Base-by-base conservation (phyloP, 2,797 vertebrate species). In the Luscinia megarhynchos region DNA sequence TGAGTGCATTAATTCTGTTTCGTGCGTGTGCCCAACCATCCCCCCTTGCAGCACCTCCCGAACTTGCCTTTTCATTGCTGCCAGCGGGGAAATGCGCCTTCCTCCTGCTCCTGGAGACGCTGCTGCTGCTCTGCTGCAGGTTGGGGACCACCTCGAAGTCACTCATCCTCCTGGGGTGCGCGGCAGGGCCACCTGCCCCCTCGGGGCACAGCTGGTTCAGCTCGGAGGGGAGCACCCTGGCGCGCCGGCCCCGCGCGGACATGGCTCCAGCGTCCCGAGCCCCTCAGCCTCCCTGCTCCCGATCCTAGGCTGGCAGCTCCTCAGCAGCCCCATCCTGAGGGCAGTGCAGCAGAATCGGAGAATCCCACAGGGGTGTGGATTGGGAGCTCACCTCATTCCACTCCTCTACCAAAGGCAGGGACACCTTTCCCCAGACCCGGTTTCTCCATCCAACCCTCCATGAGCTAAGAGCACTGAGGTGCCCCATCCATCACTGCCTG, bases 31-130 rank as follows among this genome's bases (percentile, higher is more conserved):
- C 43, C 54, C 46, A 68, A 3, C 13, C 1, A 0, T 7, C 7
- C 30, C 40, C 16, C 48, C 59, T 59, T 23, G 32, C 38, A 63
- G 34, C 46, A 15, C 34, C 41, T 50, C 46, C 55, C 19, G 34
- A 29, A 94, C 96, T 91, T 90, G 96, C 98, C 98, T 98, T 98
- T 64, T 98, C 97, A 17, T 91, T 93, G 94, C 30, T 94, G 79
- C 94, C 30, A 0, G 61, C 7, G 22, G 83, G 61, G 38, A 85
- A 93, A 92, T 95, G 96, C 0, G 80, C 67, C 74, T 94, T 97
- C 73, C 93, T n/a, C 75, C 93, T 94, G 78, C 63, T 93, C 86
- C 20, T 98, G 0, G 64, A 85, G 54, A 97, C 66, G 1, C 89
- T 95, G 70, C 97, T 97, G 3, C 90, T 97, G 93, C 97, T 97